Evolutionary conservation across 2,888 invertebrate species (phyloP).

Genomic region (Heliothis peltigera): DNA sequence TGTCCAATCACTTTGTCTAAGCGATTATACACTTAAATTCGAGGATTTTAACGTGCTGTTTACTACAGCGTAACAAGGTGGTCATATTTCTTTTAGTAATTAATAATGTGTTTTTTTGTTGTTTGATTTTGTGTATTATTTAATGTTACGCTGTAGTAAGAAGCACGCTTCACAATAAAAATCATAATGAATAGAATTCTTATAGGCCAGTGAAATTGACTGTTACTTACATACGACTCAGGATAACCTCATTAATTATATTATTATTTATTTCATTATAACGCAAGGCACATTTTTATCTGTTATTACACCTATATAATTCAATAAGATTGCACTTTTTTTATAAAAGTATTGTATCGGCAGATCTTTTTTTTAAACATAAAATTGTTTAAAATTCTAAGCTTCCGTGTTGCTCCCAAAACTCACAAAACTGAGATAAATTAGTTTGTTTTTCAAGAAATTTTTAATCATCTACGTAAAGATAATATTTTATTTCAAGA

Average conservation of each 20-base stretch:
- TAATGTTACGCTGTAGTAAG: slow-evolving; percentile 37
- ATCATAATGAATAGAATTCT: slow-evolving; percentile 77
- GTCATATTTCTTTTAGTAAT: background rate
- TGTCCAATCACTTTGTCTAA: slow-evolving; percentile 86
- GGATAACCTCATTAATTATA: slow-evolving; percentile 71
- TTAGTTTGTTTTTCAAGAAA: slow-evolving; percentile 39
- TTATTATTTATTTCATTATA: slow-evolving; percentile 81
- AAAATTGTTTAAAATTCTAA: slow-evolving; percentile 67
- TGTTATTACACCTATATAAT: slow-evolving; percentile 73
- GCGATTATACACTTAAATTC: slow-evolving; percentile 85
- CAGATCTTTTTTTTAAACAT: slow-evolving; percentile 82
- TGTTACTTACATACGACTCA: slow-evolving; percentile 81
- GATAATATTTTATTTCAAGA: background rate
- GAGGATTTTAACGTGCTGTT: slow-evolving; percentile 71
- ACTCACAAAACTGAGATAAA: slow-evolving; percentile 66
- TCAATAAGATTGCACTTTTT: slow-evolving; percentile 77
- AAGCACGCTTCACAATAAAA: slow-evolving; percentile 58
- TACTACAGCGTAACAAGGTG: slow-evolving; percentile 37
- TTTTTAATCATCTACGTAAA: slow-evolving; percentile 10
- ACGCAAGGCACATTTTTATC: slow-evolving; percentile 86
- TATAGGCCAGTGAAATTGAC: slow-evolving; percentile 88
- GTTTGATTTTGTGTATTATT: slow-evolving; percentile 1
- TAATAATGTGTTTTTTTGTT: background rate
- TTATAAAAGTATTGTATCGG: slow-evolving; percentile 75
- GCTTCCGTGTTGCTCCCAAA: slow-evolving; percentile 66